Evolutionary conservation across 2,113 vertebrate genomes (phyloP).

Genomic region (Ancistrus triradiatus): DNA sequence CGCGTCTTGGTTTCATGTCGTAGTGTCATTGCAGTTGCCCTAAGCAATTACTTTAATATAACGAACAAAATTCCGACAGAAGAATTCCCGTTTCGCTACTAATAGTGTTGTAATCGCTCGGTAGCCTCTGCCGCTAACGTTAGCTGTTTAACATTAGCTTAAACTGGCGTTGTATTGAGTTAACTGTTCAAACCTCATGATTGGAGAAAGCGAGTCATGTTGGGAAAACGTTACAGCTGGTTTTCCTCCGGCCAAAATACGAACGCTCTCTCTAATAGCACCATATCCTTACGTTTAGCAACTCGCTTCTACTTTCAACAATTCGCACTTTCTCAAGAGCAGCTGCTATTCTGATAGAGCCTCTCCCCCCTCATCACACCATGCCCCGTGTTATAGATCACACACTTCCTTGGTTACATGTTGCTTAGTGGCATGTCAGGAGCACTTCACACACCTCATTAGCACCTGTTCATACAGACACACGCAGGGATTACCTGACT

Average conservation of each 20-base stretch:
- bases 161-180: background rate
- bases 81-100: too few relatives aligned
- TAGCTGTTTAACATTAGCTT: background rate
- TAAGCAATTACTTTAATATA: background rate
- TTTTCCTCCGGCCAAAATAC: too few relatives aligned
- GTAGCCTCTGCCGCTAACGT: background rate
- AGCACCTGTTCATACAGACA: constrained; percentile 14
- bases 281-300: too few relatives aligned
- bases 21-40: background rate
- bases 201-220: too few relatives aligned
- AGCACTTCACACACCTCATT: constrained; percentile 13
- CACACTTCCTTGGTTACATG: constrained; percentile 39
- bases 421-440: constrained; percentile 24
- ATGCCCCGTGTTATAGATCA: background rate
- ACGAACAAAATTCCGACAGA: too few relatives aligned
- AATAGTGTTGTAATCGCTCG: background rate
- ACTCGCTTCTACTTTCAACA: too few relatives aligned
- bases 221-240: too few relatives aligned
- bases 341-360: too few relatives aligned
- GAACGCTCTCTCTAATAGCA: too few relatives aligned
- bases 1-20: too few relatives aligned
- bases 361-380: too few relatives aligned
- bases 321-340: too few relatives aligned
- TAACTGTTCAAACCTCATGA: background rate
- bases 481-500: background rate